phyloP scores from a whole-genome alignment of 2,888 invertebrate genomes.

The Parthenolecanium corni region DNA sequence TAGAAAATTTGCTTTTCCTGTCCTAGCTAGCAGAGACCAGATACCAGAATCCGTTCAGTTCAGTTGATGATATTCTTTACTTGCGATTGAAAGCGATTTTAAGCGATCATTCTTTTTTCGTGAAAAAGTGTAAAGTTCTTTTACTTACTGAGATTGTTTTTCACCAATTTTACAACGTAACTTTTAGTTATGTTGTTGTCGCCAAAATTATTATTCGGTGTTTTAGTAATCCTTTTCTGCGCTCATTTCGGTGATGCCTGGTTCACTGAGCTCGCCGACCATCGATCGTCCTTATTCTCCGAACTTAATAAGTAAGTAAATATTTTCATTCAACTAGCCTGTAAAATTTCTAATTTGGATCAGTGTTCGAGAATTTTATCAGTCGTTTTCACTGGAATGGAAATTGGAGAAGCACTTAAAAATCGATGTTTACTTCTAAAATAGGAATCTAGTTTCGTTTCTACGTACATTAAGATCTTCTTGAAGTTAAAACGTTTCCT shows the following conservation, averaged over 20 bases:
- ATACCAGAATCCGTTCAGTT: no score
- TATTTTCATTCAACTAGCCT: not conserved
- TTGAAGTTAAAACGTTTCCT: no score
- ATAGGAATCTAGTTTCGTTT: no score
- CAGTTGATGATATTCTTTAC: no score
- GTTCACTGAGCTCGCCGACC: conserved; percentile 18
- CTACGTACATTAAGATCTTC: no score
- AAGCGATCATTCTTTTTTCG: conserved; percentile 3
- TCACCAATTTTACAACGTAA: not conserved
- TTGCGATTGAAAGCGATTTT: no score
- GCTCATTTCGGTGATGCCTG: not conserved
- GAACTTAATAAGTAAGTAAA: conserved; percentile 6
- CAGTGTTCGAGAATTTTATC: no score
- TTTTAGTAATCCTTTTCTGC: not conserved
- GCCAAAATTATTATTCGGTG: conserved; percentile 1
- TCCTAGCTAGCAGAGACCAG: no score
- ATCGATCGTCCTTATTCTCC: conserved; percentile 1
- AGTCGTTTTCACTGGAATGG: no score
- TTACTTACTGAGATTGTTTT: not conserved
- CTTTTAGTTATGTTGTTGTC: conserved; percentile 15
- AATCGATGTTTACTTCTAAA: no score
- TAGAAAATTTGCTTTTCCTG: no score
- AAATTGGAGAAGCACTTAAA: no score
- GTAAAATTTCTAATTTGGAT: not conserved
- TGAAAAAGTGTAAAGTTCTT: not conserved